Percentiles rank a stretch among this genome's conserved stretches.
phyloP scores from a whole-genome alignment of 2,888 invertebrate species.

The Lymantria dispar region DNA sequence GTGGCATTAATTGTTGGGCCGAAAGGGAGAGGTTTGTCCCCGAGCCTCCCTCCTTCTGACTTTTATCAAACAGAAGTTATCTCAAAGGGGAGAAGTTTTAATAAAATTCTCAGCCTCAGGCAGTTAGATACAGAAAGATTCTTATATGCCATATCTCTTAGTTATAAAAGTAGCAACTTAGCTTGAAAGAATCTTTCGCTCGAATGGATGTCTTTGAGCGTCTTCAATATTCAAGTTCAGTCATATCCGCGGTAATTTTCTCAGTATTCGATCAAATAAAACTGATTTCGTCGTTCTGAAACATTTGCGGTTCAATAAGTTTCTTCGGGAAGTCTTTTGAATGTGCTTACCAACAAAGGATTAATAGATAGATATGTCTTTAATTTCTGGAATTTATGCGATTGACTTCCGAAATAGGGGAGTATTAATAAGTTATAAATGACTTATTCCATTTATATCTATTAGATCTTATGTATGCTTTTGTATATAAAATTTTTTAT shows the following conservation, averaged over 20 bases:
- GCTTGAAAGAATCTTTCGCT: constrained; percentile 49
- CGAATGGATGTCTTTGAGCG: constrained; percentile 51
- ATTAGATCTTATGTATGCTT: too few species aligned
- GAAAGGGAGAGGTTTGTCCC: constrained; percentile 35
- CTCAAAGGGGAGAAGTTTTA: constrained; percentile 79
- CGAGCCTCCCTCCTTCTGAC: constrained; percentile 44
- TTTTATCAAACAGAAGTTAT: constrained; percentile 78
- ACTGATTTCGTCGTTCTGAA: constrained; percentile 19
- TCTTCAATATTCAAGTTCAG: constrained; percentile 53
- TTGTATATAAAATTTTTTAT: too few species aligned
- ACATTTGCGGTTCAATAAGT: constrained; percentile 25
- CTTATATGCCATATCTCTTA: constrained; percentile 59
- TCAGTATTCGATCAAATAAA: constrained; percentile 40
- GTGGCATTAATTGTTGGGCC: constrained; percentile 69
- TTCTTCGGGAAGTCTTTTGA: constrained; percentile 15
- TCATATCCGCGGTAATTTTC: constrained; percentile 42
- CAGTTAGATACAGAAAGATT: constrained; percentile 64
- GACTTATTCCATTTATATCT: too few species aligned
- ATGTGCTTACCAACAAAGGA: constrained; percentile 12
- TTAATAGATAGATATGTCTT: constrained; percentile 1
- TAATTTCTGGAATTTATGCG: background rate
- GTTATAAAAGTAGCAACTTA: constrained; percentile 56
- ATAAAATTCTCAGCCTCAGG: constrained; percentile 76
- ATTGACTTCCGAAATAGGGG: background rate
- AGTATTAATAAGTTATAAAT: too few species aligned